Base-by-base conservation (phyloP, 2,113 vertebrate genomes). In the Hypanus sabinus region DNA sequence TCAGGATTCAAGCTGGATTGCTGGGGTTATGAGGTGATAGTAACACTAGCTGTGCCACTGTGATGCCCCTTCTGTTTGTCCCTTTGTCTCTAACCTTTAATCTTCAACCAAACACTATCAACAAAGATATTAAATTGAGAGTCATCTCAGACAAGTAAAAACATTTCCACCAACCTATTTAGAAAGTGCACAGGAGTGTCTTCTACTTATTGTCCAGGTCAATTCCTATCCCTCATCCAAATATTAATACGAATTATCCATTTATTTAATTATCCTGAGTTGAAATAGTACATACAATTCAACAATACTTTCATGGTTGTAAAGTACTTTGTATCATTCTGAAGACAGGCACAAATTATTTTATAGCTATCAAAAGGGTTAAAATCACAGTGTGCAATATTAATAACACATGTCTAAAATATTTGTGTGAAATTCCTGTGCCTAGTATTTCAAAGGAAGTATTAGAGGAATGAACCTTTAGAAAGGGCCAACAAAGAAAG, bases 391-490 rank as follows among this genome's bases (percentile, higher is more conserved):
- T 68, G 85, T 68, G 60, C 57, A 90, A 33, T 90, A 90, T 90
- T 90, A 90, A 65, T 90, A 90, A 90, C 85, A 90, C 57, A 68
- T 90, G 85, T 62, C 14, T 33, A 65, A 68, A n/a, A 65, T 90
- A 90, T 33, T 90, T 90, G 85, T 90, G n/a, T 90, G 85, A 65
- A n/a, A 90, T 90, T 90, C 85, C 30, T 62, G 24, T 88, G 85
- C 65, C 85, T 90, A 62, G 6, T 65, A 90, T 65, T 90, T 90
- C 85, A 90, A 65, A 65, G 85, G 33, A 90, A 65, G 60, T 65
- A 90, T 90, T 68, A 65, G 85, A 68, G 57, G 85, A 90, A 90
- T 90, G 60, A 90, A n/a, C 60, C n/a, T 6, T 14, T 65, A 90
- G 85, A 90, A 90, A 90, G 60, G 85, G 62, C 14, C 65, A 65